These are phyloP conservation scores for Drosophila melanogaster DNA, from an alignment of 1,140 invertebrate genomes.

Conservation along the genomic window DNA sequence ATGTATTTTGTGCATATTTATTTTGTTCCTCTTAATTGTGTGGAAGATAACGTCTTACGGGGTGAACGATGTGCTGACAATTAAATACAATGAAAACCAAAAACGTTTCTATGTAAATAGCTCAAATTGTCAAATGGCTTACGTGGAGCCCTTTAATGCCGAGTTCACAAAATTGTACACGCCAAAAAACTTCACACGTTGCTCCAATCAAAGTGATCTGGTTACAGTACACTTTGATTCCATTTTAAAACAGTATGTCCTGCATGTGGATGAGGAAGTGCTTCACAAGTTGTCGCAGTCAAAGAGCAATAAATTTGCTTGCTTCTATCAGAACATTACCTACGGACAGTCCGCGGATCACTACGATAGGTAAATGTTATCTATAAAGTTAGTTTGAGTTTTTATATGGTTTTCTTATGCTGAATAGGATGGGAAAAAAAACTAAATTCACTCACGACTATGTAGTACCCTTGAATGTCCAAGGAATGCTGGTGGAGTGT, in stretches of 20 bases:
- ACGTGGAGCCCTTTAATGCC: conserved; percentile 36
- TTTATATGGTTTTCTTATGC: neutral
- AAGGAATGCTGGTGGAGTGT: conserved; percentile 51
- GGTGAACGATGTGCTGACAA: neutral
- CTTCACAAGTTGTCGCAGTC: conserved; percentile 2
- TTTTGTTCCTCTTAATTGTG: neutral
- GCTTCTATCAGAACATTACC: conserved; percentile 43
- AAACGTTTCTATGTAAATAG: conserved; percentile 40
- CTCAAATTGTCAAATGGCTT: conserved; percentile 43
- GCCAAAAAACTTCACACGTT: neutral
- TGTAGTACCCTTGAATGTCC: conserved; percentile 45
- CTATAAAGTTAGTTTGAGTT: no score
- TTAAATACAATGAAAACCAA: neutral
- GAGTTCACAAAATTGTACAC: conserved; percentile 20
- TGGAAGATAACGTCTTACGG: neutral
- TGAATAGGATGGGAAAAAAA: conserved; percentile 1
- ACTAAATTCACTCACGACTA: conserved; percentile 40
- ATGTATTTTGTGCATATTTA: neutral
- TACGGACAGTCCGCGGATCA: conserved; percentile 26
- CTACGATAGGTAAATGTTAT: conserved; percentile 42
- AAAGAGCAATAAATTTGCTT: neutral
- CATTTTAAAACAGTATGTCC: conserved; percentile 30
- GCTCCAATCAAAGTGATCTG: conserved; percentile 13
- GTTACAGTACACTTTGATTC: neutral
- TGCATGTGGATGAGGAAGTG: conserved; percentile 42